Conservation (phyloP, 1,140 invertebrate genomes). For the Caerostris darwini region DNA sequence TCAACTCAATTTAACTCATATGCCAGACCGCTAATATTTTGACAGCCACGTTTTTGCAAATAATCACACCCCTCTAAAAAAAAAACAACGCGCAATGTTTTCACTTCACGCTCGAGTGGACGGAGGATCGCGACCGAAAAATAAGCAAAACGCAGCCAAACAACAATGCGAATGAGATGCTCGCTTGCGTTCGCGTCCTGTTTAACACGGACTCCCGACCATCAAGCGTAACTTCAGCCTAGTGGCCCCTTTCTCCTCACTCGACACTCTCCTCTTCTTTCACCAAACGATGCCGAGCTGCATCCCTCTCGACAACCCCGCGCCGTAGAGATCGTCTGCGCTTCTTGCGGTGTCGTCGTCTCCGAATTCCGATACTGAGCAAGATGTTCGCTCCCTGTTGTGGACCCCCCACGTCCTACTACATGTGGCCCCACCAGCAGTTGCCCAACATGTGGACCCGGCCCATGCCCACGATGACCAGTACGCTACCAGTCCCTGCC, state of each 20-base stretch:
- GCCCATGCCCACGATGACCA: slow-evolving; percentile 44
- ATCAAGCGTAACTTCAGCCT: slow-evolving; percentile 51
- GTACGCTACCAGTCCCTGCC: slow-evolving; percentile 17
- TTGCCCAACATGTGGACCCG: slow-evolving; percentile 45
- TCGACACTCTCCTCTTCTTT: not conserved
- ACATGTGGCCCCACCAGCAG: slow-evolving; percentile 59
- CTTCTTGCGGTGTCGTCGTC: not conserved
- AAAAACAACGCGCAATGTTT: not conserved
- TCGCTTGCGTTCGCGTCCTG: slow-evolving; percentile 46
- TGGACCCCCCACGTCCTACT: slow-evolving; percentile 56
- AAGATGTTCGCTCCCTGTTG: slow-evolving; percentile 66
- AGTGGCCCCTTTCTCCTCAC: slow-evolving; percentile 61
- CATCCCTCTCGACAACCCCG: slow-evolving; percentile 20
- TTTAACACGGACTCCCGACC: slow-evolving; percentile 53
- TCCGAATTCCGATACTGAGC: not conserved
- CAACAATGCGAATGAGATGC: not conserved
- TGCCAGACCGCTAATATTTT: too few relatives aligned
- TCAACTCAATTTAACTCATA: too few relatives aligned
- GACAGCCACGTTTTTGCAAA: too few relatives aligned
- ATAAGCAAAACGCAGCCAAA: not conserved
- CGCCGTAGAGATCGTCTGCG: not conserved
- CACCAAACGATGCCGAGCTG: slow-evolving; percentile 11
- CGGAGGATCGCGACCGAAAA: slow-evolving; percentile 16
- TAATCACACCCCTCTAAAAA: too few relatives aligned
- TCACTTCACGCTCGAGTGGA: not conserved